Base-by-base conservation (phyloP, 2,888 invertebrate species). In the Formica aserva region DNA sequence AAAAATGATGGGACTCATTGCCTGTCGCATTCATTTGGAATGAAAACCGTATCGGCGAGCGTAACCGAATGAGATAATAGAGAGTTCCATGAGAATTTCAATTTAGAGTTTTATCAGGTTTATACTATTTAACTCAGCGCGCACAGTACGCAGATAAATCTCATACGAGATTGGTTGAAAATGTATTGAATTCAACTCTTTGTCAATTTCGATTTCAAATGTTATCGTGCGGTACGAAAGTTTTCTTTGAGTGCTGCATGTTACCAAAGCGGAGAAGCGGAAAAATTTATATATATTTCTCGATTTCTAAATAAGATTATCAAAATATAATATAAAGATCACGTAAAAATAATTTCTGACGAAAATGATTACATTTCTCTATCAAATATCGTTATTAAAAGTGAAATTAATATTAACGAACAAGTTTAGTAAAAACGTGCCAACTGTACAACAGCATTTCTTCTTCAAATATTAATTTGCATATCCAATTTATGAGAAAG, bases 381-480 rank as follows among this genome's bases (percentile, higher is more conserved):
- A 57, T 55, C 9, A 26, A 29, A 55, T 29, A 71, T 11, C 38
- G 9, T 11, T 41, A 29, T 41, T 57, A 29, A 3, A 78, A 71
- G 13, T 26, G 1, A 35, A 78, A 18, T 13, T 71, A 57, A 78
- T 60, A 60, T 57, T 8, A 22, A 38, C 3, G 29, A 60, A 45
- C 32, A 60, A 45, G 22, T 22, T 22, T 22, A 22, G 22, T 22
- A 22, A 22, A 22, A 22, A 22, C 22, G 22, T 22, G 22, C 22
- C 22, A 22, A 22, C 22, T 22, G 41, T 26, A 67, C 15, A 26
- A 67, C 15, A 26, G 13, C 55, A 66, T 41, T 45, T 80, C 32
- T 74, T 80, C 74, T 80, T 80, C 26, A 80, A 74, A 80, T 60
- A 72, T 72, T 60, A 72, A 80, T 74, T 78, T 32, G 18, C 41